Conservation (phyloP, 2,113 vertebrate genomes). For the Chamaetylas fuelleborni region DNA sequence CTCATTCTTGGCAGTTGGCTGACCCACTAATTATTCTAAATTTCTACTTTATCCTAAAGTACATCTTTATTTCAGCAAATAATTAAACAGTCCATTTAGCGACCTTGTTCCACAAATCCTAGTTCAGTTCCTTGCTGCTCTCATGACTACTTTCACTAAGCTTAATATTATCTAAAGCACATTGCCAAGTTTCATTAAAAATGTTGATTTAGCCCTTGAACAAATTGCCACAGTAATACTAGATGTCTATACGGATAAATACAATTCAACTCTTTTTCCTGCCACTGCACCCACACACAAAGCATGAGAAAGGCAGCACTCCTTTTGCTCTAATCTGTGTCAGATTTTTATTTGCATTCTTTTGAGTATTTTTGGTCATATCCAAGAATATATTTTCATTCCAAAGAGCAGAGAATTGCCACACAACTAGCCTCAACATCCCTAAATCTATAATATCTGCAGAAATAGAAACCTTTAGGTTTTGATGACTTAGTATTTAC, state of each 20-base stretch:
- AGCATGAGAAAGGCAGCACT: not conserved
- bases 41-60: not conserved
- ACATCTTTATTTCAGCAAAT: not conserved
- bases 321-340: not conserved
- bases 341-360: slow-evolving; percentile 20
- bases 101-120: not conserved
- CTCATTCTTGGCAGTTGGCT: not conserved
- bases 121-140: not conserved
- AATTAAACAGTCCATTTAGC: not conserved
- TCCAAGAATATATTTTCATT: slow-evolving; percentile 33
- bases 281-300: not conserved
- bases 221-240: not conserved
- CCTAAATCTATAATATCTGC: not conserved
- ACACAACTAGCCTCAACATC: not conserved
- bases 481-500: not conserved
- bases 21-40: not conserved
- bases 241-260: not conserved
- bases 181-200: not conserved
- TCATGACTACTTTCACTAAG: not conserved
- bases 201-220: not conserved
- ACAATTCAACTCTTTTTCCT: not conserved
- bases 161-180: not conserved
- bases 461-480: not conserved
- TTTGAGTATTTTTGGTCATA: not conserved
- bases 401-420: not conserved